Base-by-base conservation (phyloP, 2,888 invertebrate species). In the Andrena flavipes region DNA sequence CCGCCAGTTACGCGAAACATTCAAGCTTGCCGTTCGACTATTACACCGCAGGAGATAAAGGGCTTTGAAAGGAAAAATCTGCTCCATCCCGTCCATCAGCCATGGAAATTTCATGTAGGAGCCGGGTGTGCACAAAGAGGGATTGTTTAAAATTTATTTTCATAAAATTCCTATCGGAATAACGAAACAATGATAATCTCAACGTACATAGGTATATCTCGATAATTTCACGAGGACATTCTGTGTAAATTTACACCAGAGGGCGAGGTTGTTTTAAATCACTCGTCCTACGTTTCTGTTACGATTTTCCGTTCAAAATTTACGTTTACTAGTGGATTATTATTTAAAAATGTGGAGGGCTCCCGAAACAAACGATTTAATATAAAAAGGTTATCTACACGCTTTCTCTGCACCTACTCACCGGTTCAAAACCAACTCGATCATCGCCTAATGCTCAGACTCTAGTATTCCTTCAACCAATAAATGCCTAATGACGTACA, bases 1-100 rank as follows among this genome's bases (percentile, higher is more conserved):
- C 49, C 8, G n/a, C 16, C 20, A 16, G 42, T 65, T 81, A 51
- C 70, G 16, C 56, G 51, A 69, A 81, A 69, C 20, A 26, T 59
- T 49, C 48, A 23, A 68, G 54, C 63, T 67, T 51, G 60, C 1
- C 20, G 10, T 35, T 20, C 20, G 2, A 59, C 74, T 30, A 26
- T 62, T 62, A 35, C 35, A 54, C 5, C 51, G 49, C 6, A 26
- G 20, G 30, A 42, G n/a, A n/a, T n/a, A 13, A 51, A 35, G n/a
- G 30, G 48, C 42, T 29, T 42, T 23, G 20, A 29, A 10, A 49
- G 56, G 8, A 56, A 26, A n/a, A 69, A 26, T 7, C n/a, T 48
- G 1, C 29, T 2, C 35, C 10, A 2, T 16, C 29, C 6, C n/a
- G 2, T 20, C 33, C 13, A 23, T 23, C 20, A 59, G 35, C 26